phyloP scores from a whole-genome alignment of 2,888 invertebrate genomes.

The Nasonia oneida region DNA sequence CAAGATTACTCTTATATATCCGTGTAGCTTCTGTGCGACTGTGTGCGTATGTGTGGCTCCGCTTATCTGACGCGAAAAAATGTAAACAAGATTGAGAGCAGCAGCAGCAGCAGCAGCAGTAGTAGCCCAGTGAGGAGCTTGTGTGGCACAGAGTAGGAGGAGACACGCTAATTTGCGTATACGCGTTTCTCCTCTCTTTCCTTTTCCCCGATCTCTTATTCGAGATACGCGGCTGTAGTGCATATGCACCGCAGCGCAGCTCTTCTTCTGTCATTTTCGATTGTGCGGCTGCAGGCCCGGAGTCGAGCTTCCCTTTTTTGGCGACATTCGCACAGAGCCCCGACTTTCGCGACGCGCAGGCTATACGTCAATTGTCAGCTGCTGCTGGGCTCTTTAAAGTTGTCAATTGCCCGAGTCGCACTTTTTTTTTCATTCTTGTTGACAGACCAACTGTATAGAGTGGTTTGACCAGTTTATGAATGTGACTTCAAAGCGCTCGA shows the following conservation, averaged over 20 bases:
- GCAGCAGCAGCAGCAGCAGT: background rate
- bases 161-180: conserved; percentile 10
- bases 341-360: conserved; percentile 12
- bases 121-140: background rate
- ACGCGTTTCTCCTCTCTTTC: background rate
- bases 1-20: background rate
- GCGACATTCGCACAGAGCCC: conserved; percentile 17
- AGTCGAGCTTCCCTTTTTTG: conserved; percentile 46
- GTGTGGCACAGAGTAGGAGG: background rate
- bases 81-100: conserved; percentile 57
- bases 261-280: conserved; percentile 51
- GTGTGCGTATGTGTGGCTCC: background rate
- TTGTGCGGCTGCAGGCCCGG: background rate
- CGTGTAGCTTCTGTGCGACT: background rate
- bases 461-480: conserved; percentile 13
- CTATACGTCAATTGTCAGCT: conserved; percentile 25
- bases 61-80: conserved; percentile 50
- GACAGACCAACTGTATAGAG: background rate
- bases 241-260: background rate
- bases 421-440: background rate
- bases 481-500: conserved; percentile 4
- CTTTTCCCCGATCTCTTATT: conserved; percentile 8
- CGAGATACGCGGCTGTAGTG: conserved; percentile 22
- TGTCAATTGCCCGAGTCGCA: background rate
- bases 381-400: conserved; percentile 14